Evolutionary conservation across 2,797 vertebrate species (phyloP).

Genomic region (Gallinago stenura): DNA sequence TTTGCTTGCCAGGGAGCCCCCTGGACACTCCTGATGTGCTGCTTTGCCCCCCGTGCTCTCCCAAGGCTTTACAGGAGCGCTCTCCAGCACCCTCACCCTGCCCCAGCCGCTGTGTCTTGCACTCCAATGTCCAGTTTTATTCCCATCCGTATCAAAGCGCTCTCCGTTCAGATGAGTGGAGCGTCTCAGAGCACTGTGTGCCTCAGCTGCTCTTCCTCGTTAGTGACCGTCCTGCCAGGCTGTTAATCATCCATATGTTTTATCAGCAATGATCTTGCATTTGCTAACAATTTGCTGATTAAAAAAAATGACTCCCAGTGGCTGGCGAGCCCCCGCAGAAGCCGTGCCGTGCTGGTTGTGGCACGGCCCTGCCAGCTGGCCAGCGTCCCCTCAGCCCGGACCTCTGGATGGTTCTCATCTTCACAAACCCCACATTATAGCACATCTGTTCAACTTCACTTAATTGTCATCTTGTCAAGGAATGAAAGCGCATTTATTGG

Average conservation of each 20-base stretch:
- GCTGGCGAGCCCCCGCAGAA: neutral
- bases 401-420: neutral
- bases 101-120: fast-evolving
- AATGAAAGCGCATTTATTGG: neutral
- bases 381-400: neutral
- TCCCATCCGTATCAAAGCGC: fast-evolving
- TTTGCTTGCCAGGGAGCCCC: neutral
- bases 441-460: neutral
- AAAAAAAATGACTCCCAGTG: neutral
- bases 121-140: fast-evolving
- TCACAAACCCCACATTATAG: fast-evolving
- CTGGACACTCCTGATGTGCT: fast-evolving
- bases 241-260: conserved; percentile 5
- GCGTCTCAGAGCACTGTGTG: neutral
- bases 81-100: fast-evolving
- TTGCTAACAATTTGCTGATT: conserved; percentile 19
- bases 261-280: conserved; percentile 29
- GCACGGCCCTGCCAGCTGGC: neutral
- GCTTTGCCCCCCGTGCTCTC: fast-evolving
- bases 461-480: neutral
- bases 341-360: fast-evolving
- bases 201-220: neutral
- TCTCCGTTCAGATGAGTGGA: neutral
- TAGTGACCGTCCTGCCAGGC: conserved; percentile 16
- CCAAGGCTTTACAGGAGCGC: neutral